Evolutionary conservation across 2,797 vertebrate species (phyloP), one percentile per base, ranked within the genome.

Genomic region (Tenualosa ilisha): DNA sequence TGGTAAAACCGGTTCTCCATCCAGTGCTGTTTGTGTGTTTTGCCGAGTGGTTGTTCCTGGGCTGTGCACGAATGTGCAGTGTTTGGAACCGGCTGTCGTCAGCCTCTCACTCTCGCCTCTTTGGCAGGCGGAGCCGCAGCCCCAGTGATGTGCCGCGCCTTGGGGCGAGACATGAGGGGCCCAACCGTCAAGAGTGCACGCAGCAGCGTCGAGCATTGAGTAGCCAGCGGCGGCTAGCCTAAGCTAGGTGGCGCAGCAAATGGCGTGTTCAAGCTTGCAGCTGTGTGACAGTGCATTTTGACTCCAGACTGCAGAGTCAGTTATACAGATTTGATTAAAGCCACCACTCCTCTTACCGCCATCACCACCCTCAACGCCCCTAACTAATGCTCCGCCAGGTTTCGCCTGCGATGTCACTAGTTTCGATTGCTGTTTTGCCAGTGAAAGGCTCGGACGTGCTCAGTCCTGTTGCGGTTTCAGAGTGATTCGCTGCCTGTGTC

Each of bases 371-470:
- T 59, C 43, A 82, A 81, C 43, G 26, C 81, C 89, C 87, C 88
- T 87, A 89, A 88, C 88, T 88, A 89, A 89, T 92, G 91, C 88
- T 94, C 40, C 20, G 95, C 95, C 95, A 94, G 93, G 96, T 96
- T 96, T 96, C 95, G 94, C 90, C 93, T 96, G 24, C 17, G 91
- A 89, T 91, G 87, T 87, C 92, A 90, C 93, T 91, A 91, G 95
- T 96, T 96, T 96, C 95, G 94, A 94, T 96, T 92, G 86, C 93
- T 85, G 89, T 92, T 20, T 94, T 94, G 93, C 90, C 93, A 93
- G 84, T 63, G 15, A 79, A 20, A 5, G 49, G 43, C 89, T 86
- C 82, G 90, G 92, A 91, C 96, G 93, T 94, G 96, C 95, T 91
- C 90, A 86, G 94, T 96, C 96, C 94, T 96, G 96, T 93, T 92